Base-by-base conservation (phyloP, 2,113 vertebrate genomes). In the Aldabrachelys gigantea region DNA sequence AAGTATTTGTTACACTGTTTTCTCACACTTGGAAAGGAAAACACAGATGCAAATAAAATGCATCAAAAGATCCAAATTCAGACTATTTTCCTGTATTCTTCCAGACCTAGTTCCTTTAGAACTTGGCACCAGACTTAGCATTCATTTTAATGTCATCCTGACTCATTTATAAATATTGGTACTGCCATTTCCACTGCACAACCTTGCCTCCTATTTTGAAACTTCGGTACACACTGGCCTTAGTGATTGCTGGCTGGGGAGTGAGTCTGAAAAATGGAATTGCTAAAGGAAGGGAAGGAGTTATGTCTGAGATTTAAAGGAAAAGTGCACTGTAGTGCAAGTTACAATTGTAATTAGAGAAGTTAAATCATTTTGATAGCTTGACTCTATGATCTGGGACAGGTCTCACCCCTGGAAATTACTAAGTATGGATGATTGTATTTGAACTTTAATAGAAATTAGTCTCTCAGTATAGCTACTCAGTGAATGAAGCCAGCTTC, bases 181-280 rank as follows among this genome's bases (percentile, higher is more conserved):
- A 86, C 11, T 89, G 82, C 41, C 78, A 69, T 94, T 96, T 95
- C 76, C 85, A 93, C 85, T 80, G 79, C 75, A 83, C 90, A 76
- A 80, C 59, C 89, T 92, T 87, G 83, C n/a, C 62, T 81, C 57
- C 72, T 27, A 1, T 0, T 88, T 49, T 82, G 41, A 87, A 94
- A 47, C 27, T 84, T 87, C 54, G 79, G 80, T 88, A 84, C 80
- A 86, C 57, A 92, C 84, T 1, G 3, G 89, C 35, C 59, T 75
- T 79, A 1, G 59, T 80, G 85, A 38, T n/a, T 82, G 91, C 57
- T 75, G 84, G 35, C 4, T 2, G 53, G 35, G 41, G 49, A 88
- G 14, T 84, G 44, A 57, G 52, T 76, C 0, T 8, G 84, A 10
- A 94, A 14, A 57, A 80, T 96, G 81, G 21, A 89, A 90, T 91